phyloP scores from a whole-genome alignment of 1,140 invertebrate species.

The Drosophila rufa region DNA sequence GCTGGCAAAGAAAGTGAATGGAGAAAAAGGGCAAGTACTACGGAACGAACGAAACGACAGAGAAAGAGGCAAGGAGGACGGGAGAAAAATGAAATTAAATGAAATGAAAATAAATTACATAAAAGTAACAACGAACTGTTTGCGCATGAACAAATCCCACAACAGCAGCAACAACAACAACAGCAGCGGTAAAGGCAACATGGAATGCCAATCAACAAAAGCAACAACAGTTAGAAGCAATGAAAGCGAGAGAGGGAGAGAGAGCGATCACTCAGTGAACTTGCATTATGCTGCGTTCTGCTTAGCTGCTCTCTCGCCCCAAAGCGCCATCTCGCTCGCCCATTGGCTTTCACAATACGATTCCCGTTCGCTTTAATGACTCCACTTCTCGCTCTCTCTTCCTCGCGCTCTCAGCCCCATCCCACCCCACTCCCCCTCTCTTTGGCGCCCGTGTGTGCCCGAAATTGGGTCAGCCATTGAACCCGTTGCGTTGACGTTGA shows the following conservation, averaged over 20 bases:
- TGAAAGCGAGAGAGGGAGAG: constrained; percentile 28
- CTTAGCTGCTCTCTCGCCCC: constrained; percentile 38
- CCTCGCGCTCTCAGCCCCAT: constrained; percentile 13
- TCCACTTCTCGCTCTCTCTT: constrained; percentile 49
- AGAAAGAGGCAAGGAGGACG: constrained; percentile 26
- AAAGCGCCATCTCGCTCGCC: constrained; percentile 10
- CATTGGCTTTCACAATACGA: constrained; percentile 72
- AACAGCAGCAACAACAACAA: constrained; percentile 12
- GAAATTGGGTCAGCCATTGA: constrained; percentile 84
- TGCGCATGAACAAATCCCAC: constrained; percentile 55
- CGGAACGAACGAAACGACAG: constrained; percentile 29
- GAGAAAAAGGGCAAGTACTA: constrained; percentile 53
- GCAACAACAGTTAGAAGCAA: constrained; percentile 51
- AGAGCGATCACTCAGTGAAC: constrained; percentile 48
- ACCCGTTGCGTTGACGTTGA: constrained; percentile 77
- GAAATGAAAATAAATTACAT: constrained; percentile 80
- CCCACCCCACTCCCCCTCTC: constrained; percentile 38
- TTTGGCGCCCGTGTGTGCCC: constrained; percentile 52
- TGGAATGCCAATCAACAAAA: constrained; percentile 51
- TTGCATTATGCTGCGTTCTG: constrained; percentile 54
- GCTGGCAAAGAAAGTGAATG: constrained; percentile 74
- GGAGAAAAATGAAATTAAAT: constrained; percentile 49
- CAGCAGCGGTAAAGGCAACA: constrained; percentile 24
- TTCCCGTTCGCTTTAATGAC: constrained; percentile 65
- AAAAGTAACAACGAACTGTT: constrained; percentile 79